These are phyloP conservation scores for Solen grandis DNA, from an alignment of 1,140 invertebrate genomes.

Conservation along the genomic window DNA sequence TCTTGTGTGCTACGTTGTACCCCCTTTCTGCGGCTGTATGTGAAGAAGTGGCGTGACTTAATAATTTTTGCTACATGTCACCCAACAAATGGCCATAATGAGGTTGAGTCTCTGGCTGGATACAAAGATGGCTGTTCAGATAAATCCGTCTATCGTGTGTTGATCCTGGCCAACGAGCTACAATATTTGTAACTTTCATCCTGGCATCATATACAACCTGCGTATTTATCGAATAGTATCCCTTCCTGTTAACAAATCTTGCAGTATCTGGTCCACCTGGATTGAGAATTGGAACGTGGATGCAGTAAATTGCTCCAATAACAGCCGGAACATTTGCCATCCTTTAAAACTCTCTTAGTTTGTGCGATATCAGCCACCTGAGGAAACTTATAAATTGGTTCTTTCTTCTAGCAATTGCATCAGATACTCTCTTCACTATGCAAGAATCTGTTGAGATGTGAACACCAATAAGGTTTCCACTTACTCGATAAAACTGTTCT, in stretches of 20 bases:
- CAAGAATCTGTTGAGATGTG: not conserved
- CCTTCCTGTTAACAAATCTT: conserved; percentile 31
- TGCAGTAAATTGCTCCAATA: not conserved
- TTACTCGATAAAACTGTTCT: conserved; percentile 4
- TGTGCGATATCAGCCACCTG: too few species aligned
- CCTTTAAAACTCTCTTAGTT: not conserved
- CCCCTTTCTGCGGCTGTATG: too few species aligned
- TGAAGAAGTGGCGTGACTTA: not conserved
- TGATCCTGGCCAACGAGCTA: conserved; percentile 17
- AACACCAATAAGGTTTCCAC: not conserved
- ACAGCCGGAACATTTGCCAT: not conserved
- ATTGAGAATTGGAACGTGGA: not conserved
- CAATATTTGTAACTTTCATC: conserved; percentile 24
- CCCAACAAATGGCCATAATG: conserved; percentile 2
- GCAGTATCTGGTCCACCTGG: too few species aligned
- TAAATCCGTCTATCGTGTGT: conserved; percentile 33
- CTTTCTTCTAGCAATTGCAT: not conserved
- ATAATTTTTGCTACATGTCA: not conserved
- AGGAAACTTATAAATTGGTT: conserved; percentile 2
- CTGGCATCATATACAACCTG: conserved; percentile 8
- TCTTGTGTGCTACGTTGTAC: too few species aligned
- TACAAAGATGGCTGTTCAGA: not conserved
- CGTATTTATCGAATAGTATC: conserved; percentile 39
- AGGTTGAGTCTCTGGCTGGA: not conserved
- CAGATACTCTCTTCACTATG: not conserved